phyloP scores from a whole-genome alignment of 2,888 invertebrate genomes.

The Bellardia bayeri region DNA sequence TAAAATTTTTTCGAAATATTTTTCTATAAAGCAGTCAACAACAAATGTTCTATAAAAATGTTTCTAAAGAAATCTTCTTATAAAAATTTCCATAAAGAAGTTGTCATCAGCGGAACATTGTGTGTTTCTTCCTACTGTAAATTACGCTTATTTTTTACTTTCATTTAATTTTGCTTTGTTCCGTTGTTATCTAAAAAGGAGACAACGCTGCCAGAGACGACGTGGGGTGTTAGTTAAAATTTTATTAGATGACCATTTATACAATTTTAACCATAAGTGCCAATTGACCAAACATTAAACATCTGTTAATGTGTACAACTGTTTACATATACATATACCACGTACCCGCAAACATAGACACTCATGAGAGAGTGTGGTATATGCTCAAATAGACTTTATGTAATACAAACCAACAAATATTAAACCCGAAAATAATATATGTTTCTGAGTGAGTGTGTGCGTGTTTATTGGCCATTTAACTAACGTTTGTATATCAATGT shows the following conservation, averaged over 20 bases:
- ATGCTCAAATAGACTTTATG: slow-evolving; percentile 28
- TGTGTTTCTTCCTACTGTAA: neutral
- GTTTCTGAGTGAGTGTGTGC: neutral
- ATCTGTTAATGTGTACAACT: slow-evolving; percentile 34
- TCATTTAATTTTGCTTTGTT: slow-evolving; percentile 26
- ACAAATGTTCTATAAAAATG: too few relatives aligned
- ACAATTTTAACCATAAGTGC: slow-evolving; percentile 62
- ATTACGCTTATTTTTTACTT: neutral
- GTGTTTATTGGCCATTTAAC: slow-evolving; percentile 35
- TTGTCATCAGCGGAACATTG: too few relatives aligned
- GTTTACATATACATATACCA: neutral
- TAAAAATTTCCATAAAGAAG: too few relatives aligned
- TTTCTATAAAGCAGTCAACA: too few relatives aligned
- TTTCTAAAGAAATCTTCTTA: too few relatives aligned
- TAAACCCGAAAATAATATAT: slow-evolving; percentile 35
- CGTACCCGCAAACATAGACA: neutral
- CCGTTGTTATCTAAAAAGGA: slow-evolving; percentile 9
- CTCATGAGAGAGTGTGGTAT: neutral
- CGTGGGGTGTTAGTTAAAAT: slow-evolving; percentile 58
- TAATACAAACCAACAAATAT: slow-evolving; percentile 31
- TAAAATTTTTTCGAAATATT: too few relatives aligned
- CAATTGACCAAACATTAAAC: slow-evolving; percentile 63
- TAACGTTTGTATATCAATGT: slow-evolving; percentile 22
- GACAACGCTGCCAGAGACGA: neutral
- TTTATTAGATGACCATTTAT: slow-evolving; percentile 64